These are phyloP conservation scores for Petrocephalus microphthalmus DNA, from an alignment of 2,113 vertebrate species.

Conservation along the genomic window DNA sequence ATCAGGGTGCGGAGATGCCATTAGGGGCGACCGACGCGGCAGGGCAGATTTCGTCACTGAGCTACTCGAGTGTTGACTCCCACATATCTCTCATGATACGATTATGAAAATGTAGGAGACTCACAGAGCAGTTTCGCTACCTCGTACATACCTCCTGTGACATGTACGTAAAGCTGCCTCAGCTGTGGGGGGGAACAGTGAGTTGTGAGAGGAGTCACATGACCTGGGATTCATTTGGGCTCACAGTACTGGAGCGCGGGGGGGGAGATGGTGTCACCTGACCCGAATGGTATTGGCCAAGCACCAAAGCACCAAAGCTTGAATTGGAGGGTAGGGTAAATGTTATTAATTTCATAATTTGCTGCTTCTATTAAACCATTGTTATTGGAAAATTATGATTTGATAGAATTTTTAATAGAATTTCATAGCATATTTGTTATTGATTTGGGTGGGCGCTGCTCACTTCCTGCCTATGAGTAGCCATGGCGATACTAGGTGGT, in stretches of 20 bases:
- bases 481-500: not conserved
- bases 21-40: not conserved
- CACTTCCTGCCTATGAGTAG: not conserved
- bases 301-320: no score
- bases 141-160: not conserved
- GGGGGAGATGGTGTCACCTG: not conserved
- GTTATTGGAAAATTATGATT: not conserved
- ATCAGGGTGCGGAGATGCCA: not conserved
- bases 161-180: not conserved
- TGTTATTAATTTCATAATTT: not conserved
- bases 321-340: not conserved
- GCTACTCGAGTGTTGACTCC: not conserved
- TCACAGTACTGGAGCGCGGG: not conserved
- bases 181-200: not conserved
- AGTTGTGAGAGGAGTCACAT: not conserved
- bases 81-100: not conserved
- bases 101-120: not conserved
- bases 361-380: not conserved
- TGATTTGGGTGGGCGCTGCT: not conserved
- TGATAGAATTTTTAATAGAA: no score
- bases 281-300: not conserved
- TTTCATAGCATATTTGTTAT: no score
- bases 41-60: no score
- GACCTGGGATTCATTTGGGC: not conserved
- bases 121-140: not conserved